These are phyloP conservation scores for Eurypyga helias DNA, from an alignment of 2,113 vertebrate genomes.

Conservation along the genomic window DNA sequence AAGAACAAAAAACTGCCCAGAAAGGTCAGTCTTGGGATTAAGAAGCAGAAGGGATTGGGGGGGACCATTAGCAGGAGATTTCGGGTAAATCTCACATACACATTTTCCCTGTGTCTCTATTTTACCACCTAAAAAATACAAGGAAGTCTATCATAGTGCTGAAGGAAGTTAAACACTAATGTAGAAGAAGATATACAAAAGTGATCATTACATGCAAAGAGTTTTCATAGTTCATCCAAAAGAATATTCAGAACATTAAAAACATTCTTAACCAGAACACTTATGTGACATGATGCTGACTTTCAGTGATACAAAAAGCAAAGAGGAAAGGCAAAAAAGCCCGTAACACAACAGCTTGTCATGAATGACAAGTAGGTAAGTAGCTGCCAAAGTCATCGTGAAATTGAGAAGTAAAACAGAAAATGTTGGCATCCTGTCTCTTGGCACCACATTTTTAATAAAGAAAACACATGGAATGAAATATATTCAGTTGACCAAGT, in stretches of 20 bases:
- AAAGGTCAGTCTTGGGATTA: background rate
- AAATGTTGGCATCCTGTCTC: background rate
- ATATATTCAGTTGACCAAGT: background rate
- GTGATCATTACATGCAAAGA: background rate
- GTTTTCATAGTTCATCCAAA: background rate
- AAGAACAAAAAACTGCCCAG: background rate
- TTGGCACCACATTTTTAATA: background rate
- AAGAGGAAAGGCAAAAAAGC: background rate
- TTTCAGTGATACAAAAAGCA: background rate
- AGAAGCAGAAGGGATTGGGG: background rate
- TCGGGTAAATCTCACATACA: background rate
- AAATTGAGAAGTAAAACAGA: background rate
- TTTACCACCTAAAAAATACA: background rate
- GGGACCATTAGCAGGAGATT: background rate
- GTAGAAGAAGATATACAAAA: background rate
- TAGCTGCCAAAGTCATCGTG: background rate
- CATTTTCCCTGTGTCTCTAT: background rate
- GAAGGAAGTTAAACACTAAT: background rate
- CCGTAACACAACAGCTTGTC: background rate
- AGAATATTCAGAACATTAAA: background rate
- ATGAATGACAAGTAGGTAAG: background rate
- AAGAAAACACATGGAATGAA: background rate
- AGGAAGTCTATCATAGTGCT: background rate
- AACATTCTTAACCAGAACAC: background rate
- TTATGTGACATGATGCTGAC: background rate